Conservation (phyloP, 2,797 vertebrate genomes). For the Etheostoma perlongum region DNA sequence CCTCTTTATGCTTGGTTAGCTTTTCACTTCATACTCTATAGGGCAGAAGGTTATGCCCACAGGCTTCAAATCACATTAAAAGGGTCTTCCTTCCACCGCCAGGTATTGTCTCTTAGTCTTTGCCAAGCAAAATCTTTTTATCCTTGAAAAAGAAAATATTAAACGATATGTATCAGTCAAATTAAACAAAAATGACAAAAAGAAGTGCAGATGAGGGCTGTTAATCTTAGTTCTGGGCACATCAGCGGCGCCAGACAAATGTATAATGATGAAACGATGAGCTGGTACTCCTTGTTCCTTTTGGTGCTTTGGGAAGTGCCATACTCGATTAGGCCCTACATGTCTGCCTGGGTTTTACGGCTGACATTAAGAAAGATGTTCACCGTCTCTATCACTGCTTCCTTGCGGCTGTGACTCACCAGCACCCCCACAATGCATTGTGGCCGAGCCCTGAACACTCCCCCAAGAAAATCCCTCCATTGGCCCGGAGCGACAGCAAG, state of each 20-base stretch:
- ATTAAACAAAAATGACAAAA: constrained; percentile 34
- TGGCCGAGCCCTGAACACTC: constrained; percentile 51
- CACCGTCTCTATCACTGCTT: constrained; percentile 66
- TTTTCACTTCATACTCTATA: constrained; percentile 69
- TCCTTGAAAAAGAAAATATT: constrained; percentile 14
- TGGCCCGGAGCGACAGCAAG: constrained; percentile 59
- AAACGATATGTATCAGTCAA: constrained; percentile 14
- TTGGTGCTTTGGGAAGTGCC: constrained; percentile 66
- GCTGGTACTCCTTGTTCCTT: constrained; percentile 49
- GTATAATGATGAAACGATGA: constrained; percentile 48
- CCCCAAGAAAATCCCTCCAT: constrained; percentile 59
- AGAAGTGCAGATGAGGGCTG: constrained; percentile 9
- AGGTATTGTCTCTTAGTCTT: constrained; percentile 39
- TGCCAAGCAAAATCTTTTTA: constrained; percentile 20
- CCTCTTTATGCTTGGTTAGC: constrained; percentile 70
- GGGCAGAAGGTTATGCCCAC: constrained; percentile 63
- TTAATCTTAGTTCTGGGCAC: constrained; percentile 42
- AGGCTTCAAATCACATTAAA: constrained; percentile 62
- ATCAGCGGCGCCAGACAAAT: constrained; percentile 23
- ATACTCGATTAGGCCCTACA: constrained; percentile 65
- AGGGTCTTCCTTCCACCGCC: constrained; percentile 39
- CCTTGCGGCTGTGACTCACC: constrained; percentile 67
- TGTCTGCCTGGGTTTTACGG: constrained; percentile 64
- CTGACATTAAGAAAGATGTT: constrained; percentile 71
- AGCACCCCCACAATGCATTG: constrained; percentile 63